Evolutionary conservation across 1,140 invertebrate genomes (phyloP).

Genomic region (Diploscapter pachys): DNA sequence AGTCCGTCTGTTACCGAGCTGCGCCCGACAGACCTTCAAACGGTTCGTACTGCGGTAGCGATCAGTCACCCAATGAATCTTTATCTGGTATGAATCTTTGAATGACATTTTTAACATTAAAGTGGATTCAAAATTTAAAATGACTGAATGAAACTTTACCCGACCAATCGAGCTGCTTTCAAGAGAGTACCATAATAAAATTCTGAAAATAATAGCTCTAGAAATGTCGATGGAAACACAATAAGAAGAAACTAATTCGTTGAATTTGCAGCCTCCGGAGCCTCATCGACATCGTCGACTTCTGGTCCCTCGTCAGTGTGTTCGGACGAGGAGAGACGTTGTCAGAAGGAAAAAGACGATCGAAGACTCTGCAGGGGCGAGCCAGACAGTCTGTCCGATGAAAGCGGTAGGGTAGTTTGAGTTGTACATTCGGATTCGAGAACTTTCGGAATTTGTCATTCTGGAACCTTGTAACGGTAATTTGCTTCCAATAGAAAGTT

Average conservation of each 20-base stretch:
- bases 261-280: too few relatives aligned
- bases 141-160: slow-evolving; percentile 11
- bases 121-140: slow-evolving; percentile 1
- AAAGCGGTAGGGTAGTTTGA: slow-evolving; percentile 11
- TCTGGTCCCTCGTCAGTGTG: slow-evolving; percentile 6
- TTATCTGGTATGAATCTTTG: slow-evolving; percentile 2
- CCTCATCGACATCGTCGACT: too few relatives aligned
- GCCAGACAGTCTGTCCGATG: slow-evolving; percentile 28
- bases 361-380: slow-evolving; percentile 16
- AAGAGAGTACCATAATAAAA: too few relatives aligned
- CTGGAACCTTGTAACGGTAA: too few relatives aligned
- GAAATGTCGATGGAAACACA: too few relatives aligned
- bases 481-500: too few relatives aligned
- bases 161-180: slow-evolving; percentile 3
- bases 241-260: too few relatives aligned
- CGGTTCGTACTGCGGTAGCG: slow-evolving; percentile 28
- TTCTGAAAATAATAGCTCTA: too few relatives aligned
- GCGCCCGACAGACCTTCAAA: slow-evolving; percentile 31
- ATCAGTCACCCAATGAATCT: slow-evolving; percentile 14
- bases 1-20: slow-evolving; percentile 32
- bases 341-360: not conserved
- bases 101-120: too few relatives aligned
- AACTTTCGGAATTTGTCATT: too few relatives aligned
- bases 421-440: too few relatives aligned
- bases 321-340: slow-evolving; percentile 12